phyloP scores from a whole-genome alignment of 2,888 invertebrate genomes.

The Papilio protenor region DNA sequence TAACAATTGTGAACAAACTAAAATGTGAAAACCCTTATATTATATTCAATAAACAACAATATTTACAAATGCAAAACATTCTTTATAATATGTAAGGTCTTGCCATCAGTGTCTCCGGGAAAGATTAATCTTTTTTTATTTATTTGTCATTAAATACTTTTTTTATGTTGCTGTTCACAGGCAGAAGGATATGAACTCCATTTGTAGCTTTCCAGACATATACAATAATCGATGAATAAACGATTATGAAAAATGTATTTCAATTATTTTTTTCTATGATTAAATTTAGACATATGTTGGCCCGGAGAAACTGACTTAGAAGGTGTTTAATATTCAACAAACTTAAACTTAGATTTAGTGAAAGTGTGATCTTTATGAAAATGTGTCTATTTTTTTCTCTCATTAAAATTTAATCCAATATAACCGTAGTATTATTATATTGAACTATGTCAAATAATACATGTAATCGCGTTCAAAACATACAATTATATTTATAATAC shows the following conservation, averaged over 20 bases:
- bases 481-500: conserved; percentile 39
- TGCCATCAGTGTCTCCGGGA: conserved; percentile 30
- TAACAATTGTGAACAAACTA: conserved; percentile 56
- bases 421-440: conserved; percentile 12
- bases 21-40: conserved; percentile 47
- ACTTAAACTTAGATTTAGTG: conserved; percentile 2
- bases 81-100: conserved; percentile 31
- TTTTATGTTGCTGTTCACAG: background rate
- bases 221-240: background rate
- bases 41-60: conserved; percentile 42
- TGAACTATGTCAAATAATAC: conserved; percentile 11
- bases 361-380: background rate
- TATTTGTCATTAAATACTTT: background rate
- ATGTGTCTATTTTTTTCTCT: background rate
- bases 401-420: conserved; percentile 23
- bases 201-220: background rate
- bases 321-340: conserved; percentile 8
- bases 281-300: background rate
- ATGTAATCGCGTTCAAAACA: conserved; percentile 4
- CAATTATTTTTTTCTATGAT: background rate
- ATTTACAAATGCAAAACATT: conserved; percentile 36
- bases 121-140: background rate
- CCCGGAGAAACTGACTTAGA: background rate
- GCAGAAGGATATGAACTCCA: background rate
- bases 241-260: background rate